Evolutionary conservation across 2,113 vertebrate species (phyloP).

Genomic region (Morone saxatilis): DNA sequence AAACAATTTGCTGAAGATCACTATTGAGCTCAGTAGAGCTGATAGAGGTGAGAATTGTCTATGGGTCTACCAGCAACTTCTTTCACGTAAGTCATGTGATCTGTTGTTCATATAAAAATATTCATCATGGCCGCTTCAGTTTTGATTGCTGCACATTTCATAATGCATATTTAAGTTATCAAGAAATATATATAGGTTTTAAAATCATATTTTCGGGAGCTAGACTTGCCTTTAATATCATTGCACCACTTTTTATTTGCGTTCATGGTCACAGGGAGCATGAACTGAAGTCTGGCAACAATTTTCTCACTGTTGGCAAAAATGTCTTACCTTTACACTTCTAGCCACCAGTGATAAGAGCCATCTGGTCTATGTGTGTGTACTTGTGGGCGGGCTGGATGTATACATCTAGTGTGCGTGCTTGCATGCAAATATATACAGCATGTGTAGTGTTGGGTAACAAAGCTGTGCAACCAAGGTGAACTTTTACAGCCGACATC

Average conservation of each 20-base stretch:
- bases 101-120: not conserved
- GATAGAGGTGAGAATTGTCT: not conserved
- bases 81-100: not conserved
- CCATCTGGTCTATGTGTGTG: conserved; percentile 3
- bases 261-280: not conserved
- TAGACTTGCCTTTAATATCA: not conserved
- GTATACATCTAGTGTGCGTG: not conserved
- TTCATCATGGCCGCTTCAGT: not conserved
- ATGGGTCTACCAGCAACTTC: not conserved
- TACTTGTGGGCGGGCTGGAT: not conserved
- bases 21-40: not conserved
- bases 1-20: not conserved
- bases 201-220: not conserved
- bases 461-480: conserved; percentile 18
- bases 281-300: not conserved
- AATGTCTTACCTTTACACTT: conserved; percentile 25
- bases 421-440: not conserved
- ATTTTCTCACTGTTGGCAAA: conserved; percentile 3
- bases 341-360: not conserved
- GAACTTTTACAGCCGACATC: conserved; percentile 73
- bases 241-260: not conserved
- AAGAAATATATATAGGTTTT: not conserved
- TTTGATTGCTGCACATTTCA: too few species aligned
- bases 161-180: not conserved
- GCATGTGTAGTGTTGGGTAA: conserved; percentile 9